These are phyloP conservation scores for Pluvialis apricaria DNA, from an alignment of 2,113 vertebrate species.

Conservation along the genomic window DNA sequence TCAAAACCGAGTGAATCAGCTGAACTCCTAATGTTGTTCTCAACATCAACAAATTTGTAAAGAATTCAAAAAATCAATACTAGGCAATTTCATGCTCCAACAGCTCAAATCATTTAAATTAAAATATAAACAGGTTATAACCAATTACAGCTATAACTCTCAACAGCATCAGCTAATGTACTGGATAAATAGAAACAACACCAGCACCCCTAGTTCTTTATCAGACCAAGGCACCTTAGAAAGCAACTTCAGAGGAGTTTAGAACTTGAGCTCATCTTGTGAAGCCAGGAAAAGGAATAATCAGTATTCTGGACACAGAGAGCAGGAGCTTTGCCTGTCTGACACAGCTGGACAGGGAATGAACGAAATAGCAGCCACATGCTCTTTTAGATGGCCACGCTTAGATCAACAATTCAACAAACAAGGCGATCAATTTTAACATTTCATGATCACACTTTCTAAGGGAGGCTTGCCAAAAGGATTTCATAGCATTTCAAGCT, in stretches of 20 bases:
- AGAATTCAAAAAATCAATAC: constrained; percentile 4
- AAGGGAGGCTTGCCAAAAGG: neutral
- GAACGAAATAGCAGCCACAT: neutral
- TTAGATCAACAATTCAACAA: neutral
- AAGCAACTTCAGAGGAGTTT: neutral
- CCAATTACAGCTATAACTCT: neutral
- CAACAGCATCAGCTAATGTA: neutral
- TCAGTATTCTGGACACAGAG: neutral
- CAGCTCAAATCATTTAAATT: constrained; percentile 22
- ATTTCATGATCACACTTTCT: neutral
- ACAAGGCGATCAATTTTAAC: neutral
- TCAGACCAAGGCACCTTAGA: neutral
- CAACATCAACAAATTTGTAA: neutral
- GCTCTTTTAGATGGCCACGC: neutral
- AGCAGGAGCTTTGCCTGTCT: neutral
- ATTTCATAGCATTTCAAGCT: neutral
- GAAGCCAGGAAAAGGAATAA: neutral
- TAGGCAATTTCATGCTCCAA: constrained; percentile 39
- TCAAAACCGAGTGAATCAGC: neutral
- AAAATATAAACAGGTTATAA: constrained; percentile 10
- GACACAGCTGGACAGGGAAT: neutral
- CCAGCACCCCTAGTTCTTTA: neutral
- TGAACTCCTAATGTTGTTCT: neutral
- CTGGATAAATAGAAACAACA: neutral
- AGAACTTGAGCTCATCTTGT: neutral